These are phyloP conservation scores for Lepus townsendii DNA, from an alignment of 2,797 vertebrate species.

Conservation along the genomic window DNA sequence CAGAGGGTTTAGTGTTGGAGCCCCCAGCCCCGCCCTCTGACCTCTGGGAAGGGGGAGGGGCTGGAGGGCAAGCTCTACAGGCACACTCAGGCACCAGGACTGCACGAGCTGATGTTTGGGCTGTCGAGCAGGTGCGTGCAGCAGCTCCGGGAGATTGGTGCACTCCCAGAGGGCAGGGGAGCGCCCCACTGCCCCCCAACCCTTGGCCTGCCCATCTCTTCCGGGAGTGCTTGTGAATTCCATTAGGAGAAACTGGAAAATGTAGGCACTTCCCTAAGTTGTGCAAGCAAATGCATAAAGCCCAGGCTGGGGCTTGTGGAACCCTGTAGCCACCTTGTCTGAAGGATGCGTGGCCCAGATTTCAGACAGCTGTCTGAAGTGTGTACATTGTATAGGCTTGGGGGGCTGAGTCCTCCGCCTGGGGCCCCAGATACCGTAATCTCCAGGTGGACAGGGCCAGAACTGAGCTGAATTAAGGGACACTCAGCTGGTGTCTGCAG, in stretches of 20 bases:
- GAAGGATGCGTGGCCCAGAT: neutral
- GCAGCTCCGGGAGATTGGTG: rapidly evolving
- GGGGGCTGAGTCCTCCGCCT: neutral
- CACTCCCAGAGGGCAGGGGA: neutral
- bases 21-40: neutral
- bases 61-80: neutral
- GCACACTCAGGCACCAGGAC: neutral
- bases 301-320: too few species aligned
- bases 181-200: neutral
- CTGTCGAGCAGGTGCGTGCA: neutral
- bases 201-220: neutral
- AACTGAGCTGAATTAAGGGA: neutral
- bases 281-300: too few species aligned
- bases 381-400: neutral
- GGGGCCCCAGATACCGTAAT: neutral
- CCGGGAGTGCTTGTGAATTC: neutral
- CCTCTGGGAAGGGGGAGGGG: neutral
- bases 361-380: neutral
- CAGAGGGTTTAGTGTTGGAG: neutral
- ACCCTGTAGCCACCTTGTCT: neutral
- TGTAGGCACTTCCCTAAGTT: neutral
- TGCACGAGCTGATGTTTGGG: neutral
- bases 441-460: neutral
- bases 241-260: neutral
- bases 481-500: neutral